Base-by-base conservation (phyloP, 2,888 invertebrate species). In the Dynastes grantii region DNA sequence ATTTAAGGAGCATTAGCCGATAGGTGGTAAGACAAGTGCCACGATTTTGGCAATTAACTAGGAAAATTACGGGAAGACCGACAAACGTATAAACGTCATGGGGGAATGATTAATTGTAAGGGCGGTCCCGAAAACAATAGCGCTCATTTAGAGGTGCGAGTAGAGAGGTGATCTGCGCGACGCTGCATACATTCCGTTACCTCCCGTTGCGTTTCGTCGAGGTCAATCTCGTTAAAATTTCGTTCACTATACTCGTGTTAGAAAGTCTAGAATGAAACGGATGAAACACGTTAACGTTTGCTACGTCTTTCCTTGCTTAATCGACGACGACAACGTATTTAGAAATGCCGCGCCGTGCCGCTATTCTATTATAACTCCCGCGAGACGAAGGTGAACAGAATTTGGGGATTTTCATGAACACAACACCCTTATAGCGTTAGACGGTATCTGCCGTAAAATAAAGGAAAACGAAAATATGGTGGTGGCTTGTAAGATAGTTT, bases 211-310 rank as follows among this genome's bases (percentile, higher is more conserved):
- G 77, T 70, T 63, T 71, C 49, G 32, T 55, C 71, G 77, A 77
- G 77, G 77, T 77, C 77, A 63, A 61, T 58, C 22, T 16, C 70
- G 61, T 63, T 71, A 63, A 77, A 77, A 77, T 71, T 77, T 77
- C 80, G 73, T 68, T 76, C 67, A 77, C 79, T 78, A 79, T 75
- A 78, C 77, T 37, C 79, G 78, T 78, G 51, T 63, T 79, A 78
- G 79, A 78, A 79, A 78, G 81, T 79, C 79, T 76, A 70, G 79
- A 79, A 73, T 76, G 80, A 70, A 79, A 68, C 79, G 77, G 77
- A 53, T 61, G 71, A 29, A 45, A 58, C 61, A 61, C 73, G 58
- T 58, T 58, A 58, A 37, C 13, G 61, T 40, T n/a, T 40, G 22
- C 16, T 37, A 16, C 40, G 73, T 55, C 73, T 58, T 49, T 6